Evolutionary conservation across 2,113 vertebrate genomes (phyloP).

Genomic region (Tupaia tana): DNA sequence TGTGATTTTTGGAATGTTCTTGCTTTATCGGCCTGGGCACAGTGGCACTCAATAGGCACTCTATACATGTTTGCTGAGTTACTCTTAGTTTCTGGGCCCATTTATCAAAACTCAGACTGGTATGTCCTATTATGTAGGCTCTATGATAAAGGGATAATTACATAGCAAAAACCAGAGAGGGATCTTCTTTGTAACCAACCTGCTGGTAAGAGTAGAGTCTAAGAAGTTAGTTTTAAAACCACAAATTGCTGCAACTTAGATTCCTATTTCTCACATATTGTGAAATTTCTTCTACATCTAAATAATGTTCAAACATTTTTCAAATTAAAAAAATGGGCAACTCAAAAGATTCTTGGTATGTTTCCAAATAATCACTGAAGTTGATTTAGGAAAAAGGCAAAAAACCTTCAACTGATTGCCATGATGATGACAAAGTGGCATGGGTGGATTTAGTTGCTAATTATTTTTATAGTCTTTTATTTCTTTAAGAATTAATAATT

Average conservation of each 20-base stretch:
- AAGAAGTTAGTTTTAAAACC: conserved; percentile 8
- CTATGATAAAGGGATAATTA: neutral
- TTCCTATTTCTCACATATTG: neutral
- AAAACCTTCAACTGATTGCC: neutral
- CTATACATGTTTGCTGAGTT: conserved; percentile 38
- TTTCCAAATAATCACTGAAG: conserved; percentile 16
- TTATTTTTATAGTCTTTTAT: neutral
- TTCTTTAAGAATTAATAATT: no score
- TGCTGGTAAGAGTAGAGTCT: neutral
- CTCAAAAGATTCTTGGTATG: neutral
- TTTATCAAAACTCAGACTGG: neutral
- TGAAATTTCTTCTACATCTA: neutral
- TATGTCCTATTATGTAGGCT: neutral
- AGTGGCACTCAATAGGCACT: neutral
- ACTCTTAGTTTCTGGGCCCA: conserved; percentile 20
- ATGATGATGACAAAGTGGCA: neutral
- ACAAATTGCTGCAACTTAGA: neutral
- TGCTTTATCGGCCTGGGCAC: neutral
- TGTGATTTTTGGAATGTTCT: conserved; percentile 45
- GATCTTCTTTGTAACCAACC: neutral
- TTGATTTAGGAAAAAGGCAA: neutral
- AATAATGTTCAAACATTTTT: conserved; percentile 13
- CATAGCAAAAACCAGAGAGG: neutral
- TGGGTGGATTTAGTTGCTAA: neutral
- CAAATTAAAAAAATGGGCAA: conserved; percentile 35